Conservation (phyloP, 1,140 invertebrate genomes). For the Lepidotrigona ventralis region DNA sequence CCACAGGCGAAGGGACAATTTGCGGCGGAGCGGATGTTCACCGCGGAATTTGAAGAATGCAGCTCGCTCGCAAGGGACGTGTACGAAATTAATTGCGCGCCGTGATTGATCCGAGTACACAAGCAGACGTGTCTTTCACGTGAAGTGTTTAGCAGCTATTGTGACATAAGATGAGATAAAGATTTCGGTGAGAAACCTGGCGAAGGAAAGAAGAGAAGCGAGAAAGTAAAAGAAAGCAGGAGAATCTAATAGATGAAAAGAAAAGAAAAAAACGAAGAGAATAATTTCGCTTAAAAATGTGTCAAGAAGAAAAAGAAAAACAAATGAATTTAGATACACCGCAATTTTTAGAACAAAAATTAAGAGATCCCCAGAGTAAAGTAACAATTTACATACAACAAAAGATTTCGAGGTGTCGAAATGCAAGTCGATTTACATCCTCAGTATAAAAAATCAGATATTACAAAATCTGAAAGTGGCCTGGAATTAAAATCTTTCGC, state of each 20-base stretch:
- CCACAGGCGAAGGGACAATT: neutral
- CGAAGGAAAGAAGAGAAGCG: too few relatives aligned
- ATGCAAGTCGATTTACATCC: neutral
- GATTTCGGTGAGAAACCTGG: too few relatives aligned
- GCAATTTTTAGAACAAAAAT: neutral
- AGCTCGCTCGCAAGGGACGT: neutral
- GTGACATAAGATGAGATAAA: too few relatives aligned
- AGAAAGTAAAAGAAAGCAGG: neutral
- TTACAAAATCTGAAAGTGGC: neutral
- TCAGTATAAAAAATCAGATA: neutral
- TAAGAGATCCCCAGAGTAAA: neutral
- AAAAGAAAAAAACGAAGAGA: neutral
- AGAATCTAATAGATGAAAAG: neutral
- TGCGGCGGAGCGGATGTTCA: neutral
- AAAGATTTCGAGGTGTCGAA: neutral
- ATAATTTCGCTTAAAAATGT: neutral
- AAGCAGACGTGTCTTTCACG: neutral
- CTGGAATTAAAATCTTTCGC: too few relatives aligned
- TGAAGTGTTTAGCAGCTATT: neutral
- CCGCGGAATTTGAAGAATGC: neutral
- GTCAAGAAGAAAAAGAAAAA: neutral
- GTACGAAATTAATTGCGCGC: neutral
- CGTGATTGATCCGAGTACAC: neutral
- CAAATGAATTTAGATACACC: neutral
- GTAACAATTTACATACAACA: neutral